Evolutionary conservation across 2,888 invertebrate species (phyloP), one percentile per base, ranked within the genome.

Genomic region (Atethmia centrago): DNA sequence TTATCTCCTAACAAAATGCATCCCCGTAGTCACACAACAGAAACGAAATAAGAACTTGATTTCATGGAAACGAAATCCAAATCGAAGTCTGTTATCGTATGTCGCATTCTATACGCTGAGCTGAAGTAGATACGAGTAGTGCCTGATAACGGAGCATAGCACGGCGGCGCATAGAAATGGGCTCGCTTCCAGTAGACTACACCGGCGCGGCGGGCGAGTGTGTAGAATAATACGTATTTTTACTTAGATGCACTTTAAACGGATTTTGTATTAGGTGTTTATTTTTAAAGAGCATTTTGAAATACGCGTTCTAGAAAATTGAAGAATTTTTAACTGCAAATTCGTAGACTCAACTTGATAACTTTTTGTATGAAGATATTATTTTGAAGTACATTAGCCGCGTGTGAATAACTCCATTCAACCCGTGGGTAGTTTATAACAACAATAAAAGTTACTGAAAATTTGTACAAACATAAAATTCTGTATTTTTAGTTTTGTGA

Each of bases 111-210:
- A 76, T 74, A 77, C 77, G 79, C 79, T 77, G 77, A 80, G 77
- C 80, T 84, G 75, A 61, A 78, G 79, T 77, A 87, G 86, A 85
- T 87, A n/a, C n/a, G n/a, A n/a, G n/a, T n/a, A 87, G 78, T 74
- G 80, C 55, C 84, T 82, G 87, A 87, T 88, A 87, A 81, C 82
- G 69, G 73, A 73, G 67, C 74, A 80, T 71, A 82, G 77, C 64
- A 82, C 79, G 77, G 73, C 61, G 77, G 74, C 74, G 87, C 84
- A 86, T 86, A 84, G 87, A 84, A 88, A 84, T 82, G 84, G 88
- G 88, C 88, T 80, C 74, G 81, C 82, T 86, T 87, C 87, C 88
- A 86, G 79, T 71, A 80, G 64, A 77, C 69, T 80, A 85, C 80
- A 77, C 82, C 79, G 74, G 66, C 45, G n/a, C n/a, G 31, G 75